Evolutionary conservation across 1,140 invertebrate genomes (phyloP).

Genomic region (Conopomorpha cramerella): DNA sequence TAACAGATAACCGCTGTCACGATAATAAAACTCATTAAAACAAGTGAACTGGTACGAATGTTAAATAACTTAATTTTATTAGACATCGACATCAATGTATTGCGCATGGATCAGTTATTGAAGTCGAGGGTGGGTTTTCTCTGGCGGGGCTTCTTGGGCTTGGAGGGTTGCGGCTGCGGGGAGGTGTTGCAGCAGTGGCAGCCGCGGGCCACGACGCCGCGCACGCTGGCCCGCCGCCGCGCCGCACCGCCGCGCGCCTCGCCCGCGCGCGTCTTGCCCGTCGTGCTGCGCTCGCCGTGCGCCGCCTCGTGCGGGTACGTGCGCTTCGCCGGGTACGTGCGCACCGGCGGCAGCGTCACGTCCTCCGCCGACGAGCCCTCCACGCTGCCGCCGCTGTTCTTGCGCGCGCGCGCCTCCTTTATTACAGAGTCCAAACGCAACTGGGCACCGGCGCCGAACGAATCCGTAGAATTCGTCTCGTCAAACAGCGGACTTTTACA

Average conservation of each 20-base stretch:
- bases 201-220: constrained; percentile 46
- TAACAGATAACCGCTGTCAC: too few species aligned
- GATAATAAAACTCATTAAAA: too few species aligned
- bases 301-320: constrained; percentile 15
- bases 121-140: constrained; percentile 34
- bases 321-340: constrained; percentile 32
- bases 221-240: constrained; percentile 30
- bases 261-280: constrained; percentile 38
- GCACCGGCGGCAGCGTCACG: constrained; percentile 22
- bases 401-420: constrained; percentile 33
- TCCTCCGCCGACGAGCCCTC: constrained; percentile 28
- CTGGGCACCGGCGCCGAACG: constrained; percentile 35
- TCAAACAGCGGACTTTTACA: constrained; percentile 53
- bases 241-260: constrained; percentile 25
- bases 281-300: constrained; percentile 23
- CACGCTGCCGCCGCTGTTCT: constrained; percentile 18
- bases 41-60: too few species aligned
- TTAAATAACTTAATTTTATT: too few species aligned
- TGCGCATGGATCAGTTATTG: too few species aligned
- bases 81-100: too few species aligned
- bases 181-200: constrained; percentile 52
- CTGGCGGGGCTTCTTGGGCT: constrained; percentile 30
- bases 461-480: constrained; percentile 49
- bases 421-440: constrained; percentile 51
- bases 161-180: constrained; percentile 23